Evolutionary conservation across 2,888 invertebrate species (phyloP).

Genomic region (Cheilosia variabilis): DNA sequence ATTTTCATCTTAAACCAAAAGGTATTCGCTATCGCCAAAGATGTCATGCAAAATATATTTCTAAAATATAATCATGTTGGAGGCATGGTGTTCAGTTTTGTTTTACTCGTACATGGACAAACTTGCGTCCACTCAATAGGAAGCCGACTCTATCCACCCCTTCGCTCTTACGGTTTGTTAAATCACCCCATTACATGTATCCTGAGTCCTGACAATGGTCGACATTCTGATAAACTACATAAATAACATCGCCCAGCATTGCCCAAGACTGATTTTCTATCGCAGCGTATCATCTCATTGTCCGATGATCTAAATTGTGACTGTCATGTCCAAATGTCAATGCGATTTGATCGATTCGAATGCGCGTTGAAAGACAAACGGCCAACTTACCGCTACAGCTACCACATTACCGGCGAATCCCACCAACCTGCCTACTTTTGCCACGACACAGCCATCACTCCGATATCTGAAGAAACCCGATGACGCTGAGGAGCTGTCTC

Average conservation of each 20-base stretch:
- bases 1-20: too few relatives aligned
- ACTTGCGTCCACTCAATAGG: not conserved
- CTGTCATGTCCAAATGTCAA: slow-evolving; percentile 69
- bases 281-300: slow-evolving; percentile 62
- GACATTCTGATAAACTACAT: slow-evolving; percentile 70
- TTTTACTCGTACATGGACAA: not conserved
- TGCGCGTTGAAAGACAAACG: slow-evolving; percentile 72
- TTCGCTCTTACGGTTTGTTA: slow-evolving; percentile 7
- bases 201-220: slow-evolving; percentile 43
- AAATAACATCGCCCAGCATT: slow-evolving; percentile 65
- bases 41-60: too few relatives aligned
- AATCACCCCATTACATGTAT: slow-evolving; percentile 32
- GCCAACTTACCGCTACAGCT: slow-evolving; percentile 48
- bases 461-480: slow-evolving; percentile 42
- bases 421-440: slow-evolving; percentile 67
- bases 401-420: slow-evolving; percentile 46
- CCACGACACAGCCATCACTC: slow-evolving; percentile 72
- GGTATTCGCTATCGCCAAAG: too few relatives aligned
- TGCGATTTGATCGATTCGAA: slow-evolving; percentile 70
- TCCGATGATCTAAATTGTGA: slow-evolving; percentile 75
- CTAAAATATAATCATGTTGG: too few relatives aligned
- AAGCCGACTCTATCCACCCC: slow-evolving; percentile 11
- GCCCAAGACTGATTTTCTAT: slow-evolving; percentile 66
- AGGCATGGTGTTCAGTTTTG: not conserved
- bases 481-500: slow-evolving; percentile 72